Base-by-base conservation (phyloP, 2,888 invertebrate genomes). In the Scaptomyza polygonia region DNA sequence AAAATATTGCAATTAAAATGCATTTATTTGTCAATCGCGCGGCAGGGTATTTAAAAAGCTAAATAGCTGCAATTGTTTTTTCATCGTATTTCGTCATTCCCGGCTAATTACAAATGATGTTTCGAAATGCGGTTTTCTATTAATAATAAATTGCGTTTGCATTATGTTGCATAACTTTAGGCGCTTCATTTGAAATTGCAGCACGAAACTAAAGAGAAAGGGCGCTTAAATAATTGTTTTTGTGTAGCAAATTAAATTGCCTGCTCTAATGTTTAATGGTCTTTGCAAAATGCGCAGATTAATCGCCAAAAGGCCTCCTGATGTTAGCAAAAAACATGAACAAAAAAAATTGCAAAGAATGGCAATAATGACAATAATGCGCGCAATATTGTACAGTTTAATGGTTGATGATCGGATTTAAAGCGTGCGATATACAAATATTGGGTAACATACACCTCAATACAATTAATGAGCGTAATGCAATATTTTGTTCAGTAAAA, bases 101-200 rank as follows among this genome's bases (percentile, higher is more conserved):
- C 63, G 57, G 71, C 81, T 83, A 83, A 84, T 84, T 84, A 51
- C 77, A 66, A 77, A 81, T 74, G 77, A 69, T 63, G 62, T 72
- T 80, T 49, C 12, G 40, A 69, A 7, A 67, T 61, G 64, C 53
- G 48, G 64, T 49, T 57, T 70, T 56, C 81, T 66, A 83, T 83
- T 74, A 83, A 81, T 86, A 84, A 81, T 68, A 84, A 81, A 86
- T 84, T 69, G 69, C 55, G 30, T 45, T 67, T 49, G 62, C 42
- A 57, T 70, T 68, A 65, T 65, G 53, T 72, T 62, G 62, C 67
- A 63, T 64, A 63, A 57, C 67, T 72, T 70, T 67, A 64, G 67
- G 70, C 72, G 70, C 67, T 72, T 56, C 72, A 72, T 65, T 70
- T 75, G 59, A 47, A 58, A 47, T 18, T 53, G 51, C 16, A 18